Conservation (phyloP, 2,113 vertebrate species). For the Datnioides undecimradiatus region DNA sequence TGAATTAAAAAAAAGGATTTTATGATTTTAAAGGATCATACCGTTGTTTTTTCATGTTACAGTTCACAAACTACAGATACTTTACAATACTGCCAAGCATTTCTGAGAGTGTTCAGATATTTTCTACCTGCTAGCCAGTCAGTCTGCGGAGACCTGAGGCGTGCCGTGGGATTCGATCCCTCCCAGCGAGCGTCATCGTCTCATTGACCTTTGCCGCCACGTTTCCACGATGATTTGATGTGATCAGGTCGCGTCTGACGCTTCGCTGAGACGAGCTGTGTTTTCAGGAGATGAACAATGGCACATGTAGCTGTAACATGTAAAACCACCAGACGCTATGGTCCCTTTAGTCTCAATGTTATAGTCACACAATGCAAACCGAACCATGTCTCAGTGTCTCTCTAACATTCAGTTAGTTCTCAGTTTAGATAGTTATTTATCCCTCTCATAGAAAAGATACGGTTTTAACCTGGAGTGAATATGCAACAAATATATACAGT, state of each 20-base stretch:
- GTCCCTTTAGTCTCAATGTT: not conserved
- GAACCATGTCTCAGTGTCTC: not conserved
- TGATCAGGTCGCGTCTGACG: not conserved
- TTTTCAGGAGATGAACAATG: not conserved
- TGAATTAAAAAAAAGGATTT: slow-evolving; percentile 9
- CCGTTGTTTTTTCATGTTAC: slow-evolving; percentile 1
- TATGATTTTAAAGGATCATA: slow-evolving; percentile 13
- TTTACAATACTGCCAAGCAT: not conserved
- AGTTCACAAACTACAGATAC: not conserved
- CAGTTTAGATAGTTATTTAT: not conserved
- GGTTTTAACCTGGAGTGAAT: slow-evolving; percentile 16
- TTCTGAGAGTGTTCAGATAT: not conserved
- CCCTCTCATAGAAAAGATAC: not conserved
- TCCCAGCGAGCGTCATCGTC: not conserved
- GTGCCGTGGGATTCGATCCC: too few relatives aligned
- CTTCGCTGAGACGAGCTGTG: not conserved
- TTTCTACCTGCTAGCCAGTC: not conserved
- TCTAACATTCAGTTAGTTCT: not conserved
- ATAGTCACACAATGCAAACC: slow-evolving; percentile 9
- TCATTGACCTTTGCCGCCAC: too few relatives aligned
- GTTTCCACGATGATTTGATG: not conserved
- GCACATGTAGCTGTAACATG: too few relatives aligned
- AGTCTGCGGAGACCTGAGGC: not conserved
- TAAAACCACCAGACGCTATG: not conserved
- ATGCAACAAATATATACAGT: slow-evolving; percentile 30